Conservation (phyloP, 2,888 invertebrate species). For the Balanococcus diminutus region DNA sequence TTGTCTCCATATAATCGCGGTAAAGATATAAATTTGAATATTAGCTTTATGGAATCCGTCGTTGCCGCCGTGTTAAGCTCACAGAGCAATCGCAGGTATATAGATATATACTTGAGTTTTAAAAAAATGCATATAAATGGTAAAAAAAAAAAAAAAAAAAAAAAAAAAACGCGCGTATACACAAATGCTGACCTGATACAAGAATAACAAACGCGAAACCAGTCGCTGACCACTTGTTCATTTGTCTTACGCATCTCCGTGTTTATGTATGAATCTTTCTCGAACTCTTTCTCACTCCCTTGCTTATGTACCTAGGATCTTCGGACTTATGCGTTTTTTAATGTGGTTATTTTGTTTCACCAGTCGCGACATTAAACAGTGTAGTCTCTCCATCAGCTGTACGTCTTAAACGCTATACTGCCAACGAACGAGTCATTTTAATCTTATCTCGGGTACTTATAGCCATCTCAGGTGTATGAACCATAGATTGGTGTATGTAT, state of each 20-base stretch:
- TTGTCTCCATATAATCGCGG: background rate
- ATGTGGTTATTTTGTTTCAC: background rate
- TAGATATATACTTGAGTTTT: background rate
- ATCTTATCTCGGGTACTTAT: too few relatives aligned
- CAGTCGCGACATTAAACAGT: background rate
- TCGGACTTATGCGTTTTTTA: too few relatives aligned
- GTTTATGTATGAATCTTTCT: background rate
- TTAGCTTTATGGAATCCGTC: too few relatives aligned
- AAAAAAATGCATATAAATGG: background rate
- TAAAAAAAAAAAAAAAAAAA: background rate
- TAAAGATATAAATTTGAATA: background rate
- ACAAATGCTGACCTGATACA: slow-evolving; percentile 47
- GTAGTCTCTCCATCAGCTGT: too few relatives aligned
- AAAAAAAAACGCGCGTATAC: background rate
- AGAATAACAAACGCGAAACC: slow-evolving; percentile 33
- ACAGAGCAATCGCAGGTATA: too few relatives aligned
- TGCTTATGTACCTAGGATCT: too few relatives aligned
- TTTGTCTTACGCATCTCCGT: slow-evolving; percentile 9
- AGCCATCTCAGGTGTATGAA: too few relatives aligned
- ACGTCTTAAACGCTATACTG: too few relatives aligned
- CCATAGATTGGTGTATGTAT: too few relatives aligned
- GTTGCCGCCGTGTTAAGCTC: too few relatives aligned
- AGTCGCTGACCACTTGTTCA: slow-evolving; percentile 46
- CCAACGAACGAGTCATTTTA: too few relatives aligned
- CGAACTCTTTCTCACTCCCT: too few relatives aligned